Percentiles rank a stretch among this genome's conserved stretches.
Conservation (phyloP, 2,888 invertebrate species). For the Brenthis ino region DNA sequence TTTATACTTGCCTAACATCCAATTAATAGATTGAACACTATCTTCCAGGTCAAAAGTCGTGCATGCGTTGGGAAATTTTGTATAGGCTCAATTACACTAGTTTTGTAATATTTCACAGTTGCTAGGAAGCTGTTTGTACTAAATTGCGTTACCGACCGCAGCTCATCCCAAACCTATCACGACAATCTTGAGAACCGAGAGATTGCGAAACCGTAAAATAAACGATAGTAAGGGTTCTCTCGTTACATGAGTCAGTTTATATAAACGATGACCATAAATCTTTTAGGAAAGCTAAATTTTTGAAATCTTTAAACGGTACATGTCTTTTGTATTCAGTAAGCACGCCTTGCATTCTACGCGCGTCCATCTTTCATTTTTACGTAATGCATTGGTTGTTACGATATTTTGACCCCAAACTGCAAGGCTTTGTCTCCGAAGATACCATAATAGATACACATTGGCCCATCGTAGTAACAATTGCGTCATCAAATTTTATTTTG, state of each 20-base stretch:
- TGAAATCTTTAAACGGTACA: conserved; percentile 1
- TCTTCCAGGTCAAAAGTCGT: conserved; percentile 37
- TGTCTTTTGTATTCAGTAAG: conserved; percentile 25
- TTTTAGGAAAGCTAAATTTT: conserved; percentile 22
- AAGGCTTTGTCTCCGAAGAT: conserved; percentile 45
- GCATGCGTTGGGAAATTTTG: conserved; percentile 39
- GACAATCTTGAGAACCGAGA: conserved; percentile 47
- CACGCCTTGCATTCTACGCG: conserved; percentile 48
- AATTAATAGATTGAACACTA: conserved; percentile 37
- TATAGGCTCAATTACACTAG: conserved; percentile 40
- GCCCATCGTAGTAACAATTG: neutral
- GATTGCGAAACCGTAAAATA: conserved; percentile 44
- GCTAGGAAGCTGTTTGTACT: conserved; percentile 43
- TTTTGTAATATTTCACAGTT: conserved; percentile 43
- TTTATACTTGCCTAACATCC: conserved; percentile 30
- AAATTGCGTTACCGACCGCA: conserved; percentile 48
- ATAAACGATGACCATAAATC: conserved; percentile 22
- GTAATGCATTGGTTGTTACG: conserved; percentile 46
- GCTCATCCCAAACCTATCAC: conserved; percentile 53
- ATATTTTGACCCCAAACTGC: conserved; percentile 42
- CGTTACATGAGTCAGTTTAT: conserved; percentile 16
- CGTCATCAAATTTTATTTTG: conserved; percentile 16
- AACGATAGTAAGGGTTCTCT: conserved; percentile 28
- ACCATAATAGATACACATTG: conserved; percentile 20
- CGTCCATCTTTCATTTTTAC: conserved; percentile 54